Base-by-base conservation (phyloP, 2,113 vertebrate genomes). In the Macroglossus sobrinus region DNA sequence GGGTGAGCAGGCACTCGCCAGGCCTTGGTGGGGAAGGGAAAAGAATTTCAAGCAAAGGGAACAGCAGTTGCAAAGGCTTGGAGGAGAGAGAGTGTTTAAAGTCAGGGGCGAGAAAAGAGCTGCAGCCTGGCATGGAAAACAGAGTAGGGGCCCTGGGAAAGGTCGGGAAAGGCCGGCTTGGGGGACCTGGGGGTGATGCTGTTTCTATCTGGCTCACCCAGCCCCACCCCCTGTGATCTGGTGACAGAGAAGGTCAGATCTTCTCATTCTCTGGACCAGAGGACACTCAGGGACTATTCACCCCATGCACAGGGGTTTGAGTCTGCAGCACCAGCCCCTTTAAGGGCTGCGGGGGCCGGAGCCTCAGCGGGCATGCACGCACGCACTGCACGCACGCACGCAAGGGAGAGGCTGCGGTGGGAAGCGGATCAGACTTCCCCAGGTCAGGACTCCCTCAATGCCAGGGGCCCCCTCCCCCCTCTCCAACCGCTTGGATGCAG, bases 151-250 rank as follows among this genome's bases (percentile, higher is more conserved):
- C 21, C 0, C 50, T 50, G 16, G 2, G 14, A 26, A 30, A 47
- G 18, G 24, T 9, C 7, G 21, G 50, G 30, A n/a, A 43, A 64
- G 26, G 30, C 7, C 14, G 5, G n/a, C 57, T 18, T 59, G 1
- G 4, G 12, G n/a, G 21, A 14, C 30, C 22, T 38, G 35, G n/a
- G n/a, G 16, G 33, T n/a, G 28, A 3, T 4, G 68, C 61, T 30
- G 4, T 66, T 45, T 85, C 84, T 14, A 4, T 28, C 71, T 11
- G 75, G 45, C n/a, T 64, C 57, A 7, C n/a, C 26, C 5, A 7
- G 9, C 33, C 35, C 59, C 5, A 0, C 0, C 30, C 43, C 8
- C 21, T 2, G 45, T 3, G 15, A 24, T 47, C 50, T 45, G 33
- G 6, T 0, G 12, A 18, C 2, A 35, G 69, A 72, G 16, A 24